Conservation (phyloP, 1,140 invertebrate genomes). For the Thaumatotibia leucotreta region DNA sequence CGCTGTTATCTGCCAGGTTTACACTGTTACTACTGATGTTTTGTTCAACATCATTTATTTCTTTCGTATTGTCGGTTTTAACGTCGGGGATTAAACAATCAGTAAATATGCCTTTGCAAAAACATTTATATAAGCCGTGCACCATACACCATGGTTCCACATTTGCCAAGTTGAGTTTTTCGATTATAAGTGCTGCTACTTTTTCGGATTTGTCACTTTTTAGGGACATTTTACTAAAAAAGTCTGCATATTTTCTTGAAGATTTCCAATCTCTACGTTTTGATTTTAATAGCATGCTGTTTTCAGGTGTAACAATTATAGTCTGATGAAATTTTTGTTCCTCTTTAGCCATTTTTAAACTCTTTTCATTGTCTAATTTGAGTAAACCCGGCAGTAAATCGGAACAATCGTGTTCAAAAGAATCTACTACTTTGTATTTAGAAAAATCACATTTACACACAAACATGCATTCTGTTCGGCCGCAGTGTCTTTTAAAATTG, state of each 20-base stretch:
- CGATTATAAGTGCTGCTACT: slow-evolving; percentile 29
- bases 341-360: slow-evolving; percentile 53
- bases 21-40: no score
- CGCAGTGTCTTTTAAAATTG: slow-evolving; percentile 57
- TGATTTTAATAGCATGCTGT: slow-evolving; percentile 57
- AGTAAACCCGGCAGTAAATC: slow-evolving; percentile 44
- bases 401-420: slow-evolving; percentile 29
- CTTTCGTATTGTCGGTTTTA: background rate
- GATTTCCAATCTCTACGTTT: slow-evolving; percentile 53
- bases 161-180: slow-evolving; percentile 48
- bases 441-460: slow-evolving; percentile 58
- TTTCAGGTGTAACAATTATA: slow-evolving; percentile 52
- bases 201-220: slow-evolving; percentile 33
- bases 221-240: slow-evolving; percentile 46
- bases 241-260: slow-evolving; percentile 57
- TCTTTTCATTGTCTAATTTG: slow-evolving; percentile 43
- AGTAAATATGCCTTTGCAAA: slow-evolving; percentile 62
- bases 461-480: slow-evolving; percentile 59
- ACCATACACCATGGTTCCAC: slow-evolving; percentile 66
- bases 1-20: background rate
- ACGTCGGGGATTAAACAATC: slow-evolving; percentile 19
- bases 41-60: background rate
- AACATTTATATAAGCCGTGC: slow-evolving; percentile 68
- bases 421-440: slow-evolving; percentile 33
- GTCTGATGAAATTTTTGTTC: slow-evolving; percentile 71